Evolutionary conservation across 2,797 vertebrate species (phyloP).

Genomic region (Pseudochaenichthys georgianus): DNA sequence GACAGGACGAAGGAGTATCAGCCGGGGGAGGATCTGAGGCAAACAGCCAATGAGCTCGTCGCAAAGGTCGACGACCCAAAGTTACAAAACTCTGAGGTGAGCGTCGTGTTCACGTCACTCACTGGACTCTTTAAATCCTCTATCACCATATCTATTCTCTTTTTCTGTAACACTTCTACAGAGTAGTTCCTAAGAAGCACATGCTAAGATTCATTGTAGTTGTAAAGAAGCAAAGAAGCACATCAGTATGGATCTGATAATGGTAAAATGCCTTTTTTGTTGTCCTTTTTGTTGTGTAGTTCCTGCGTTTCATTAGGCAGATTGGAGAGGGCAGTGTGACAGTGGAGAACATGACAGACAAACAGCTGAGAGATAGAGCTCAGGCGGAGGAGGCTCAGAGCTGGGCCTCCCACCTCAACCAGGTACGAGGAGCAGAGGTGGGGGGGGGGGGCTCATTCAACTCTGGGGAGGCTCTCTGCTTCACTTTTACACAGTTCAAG

Average conservation of each 20-base stretch:
- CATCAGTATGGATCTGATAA: slow-evolving; percentile 53
- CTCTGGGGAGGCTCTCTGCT: slow-evolving; percentile 36
- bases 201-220: background rate
- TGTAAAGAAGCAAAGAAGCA: slow-evolving; percentile 1
- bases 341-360: slow-evolving; percentile 96
- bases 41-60: slow-evolving; percentile 93
- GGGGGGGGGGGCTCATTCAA: slow-evolving; percentile 41
- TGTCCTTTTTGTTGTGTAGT: slow-evolving; percentile 88
- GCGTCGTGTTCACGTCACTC: slow-evolving; percentile 37
- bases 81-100: slow-evolving; percentile 95
- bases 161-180: slow-evolving; percentile 42
- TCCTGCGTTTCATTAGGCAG: slow-evolving; percentile 99
- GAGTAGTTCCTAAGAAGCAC: slow-evolving; percentile 14
- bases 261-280: slow-evolving; percentile 72
- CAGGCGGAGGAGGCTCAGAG: slow-evolving; percentile 94
- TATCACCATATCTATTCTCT: slow-evolving; percentile 57
- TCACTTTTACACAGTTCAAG: slow-evolving; percentile 31
- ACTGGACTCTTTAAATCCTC: slow-evolving; percentile 11
- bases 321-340: slow-evolving; percentile 99
- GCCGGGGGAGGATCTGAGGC: slow-evolving; percentile 91
- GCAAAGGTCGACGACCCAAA: slow-evolving; percentile 96
- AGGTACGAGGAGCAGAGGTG: slow-evolving; percentile 89
- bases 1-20: slow-evolving; percentile 94
- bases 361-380: slow-evolving; percentile 91
- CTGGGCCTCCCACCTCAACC: slow-evolving; percentile 99